Evolutionary conservation across 2,797 vertebrate species (phyloP).

Genomic region (Danio aesculapii): DNA sequence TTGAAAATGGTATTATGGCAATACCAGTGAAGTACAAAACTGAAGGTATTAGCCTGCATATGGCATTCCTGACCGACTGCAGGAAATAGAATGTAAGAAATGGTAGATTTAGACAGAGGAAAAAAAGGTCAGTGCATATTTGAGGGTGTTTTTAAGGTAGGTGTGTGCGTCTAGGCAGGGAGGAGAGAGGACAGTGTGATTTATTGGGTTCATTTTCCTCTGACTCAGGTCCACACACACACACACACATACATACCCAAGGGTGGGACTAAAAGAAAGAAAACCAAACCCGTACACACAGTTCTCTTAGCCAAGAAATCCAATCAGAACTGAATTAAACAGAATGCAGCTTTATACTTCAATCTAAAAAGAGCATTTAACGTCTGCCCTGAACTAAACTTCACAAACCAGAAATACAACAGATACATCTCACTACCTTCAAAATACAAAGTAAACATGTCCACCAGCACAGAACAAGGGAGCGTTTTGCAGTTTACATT

Average conservation of each 20-base stretch:
- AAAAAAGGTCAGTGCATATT: constrained; percentile 27
- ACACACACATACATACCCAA: constrained; percentile 62
- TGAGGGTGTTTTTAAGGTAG: not conserved
- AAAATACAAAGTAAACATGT: not conserved
- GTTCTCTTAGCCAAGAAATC: not conserved
- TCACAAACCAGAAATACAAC: not conserved
- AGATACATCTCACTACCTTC: not conserved
- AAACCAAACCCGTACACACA: constrained; percentile 28
- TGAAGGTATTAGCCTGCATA: constrained; percentile 1
- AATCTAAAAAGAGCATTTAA: not conserved
- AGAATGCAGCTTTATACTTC: not conserved
- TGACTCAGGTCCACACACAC: constrained; percentile 67
- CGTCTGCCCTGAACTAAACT: not conserved
- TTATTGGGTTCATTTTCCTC: constrained; percentile 84
- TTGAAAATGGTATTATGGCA: not conserved
- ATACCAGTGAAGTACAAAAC: not conserved
- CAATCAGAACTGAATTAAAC: not conserved
- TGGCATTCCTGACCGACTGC: constrained; percentile 30
- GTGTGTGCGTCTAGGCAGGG: constrained; percentile 65
- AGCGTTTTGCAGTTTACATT: not conserved
- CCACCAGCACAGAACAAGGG: not conserved
- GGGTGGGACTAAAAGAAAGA: constrained; percentile 43
- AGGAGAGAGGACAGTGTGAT: constrained; percentile 75
- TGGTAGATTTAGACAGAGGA: constrained; percentile 31
- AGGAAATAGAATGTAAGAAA: constrained; percentile 6